These are phyloP conservation scores for Scomber scombrus DNA, from an alignment of 2,113 vertebrate genomes.

Conservation along the genomic window DNA sequence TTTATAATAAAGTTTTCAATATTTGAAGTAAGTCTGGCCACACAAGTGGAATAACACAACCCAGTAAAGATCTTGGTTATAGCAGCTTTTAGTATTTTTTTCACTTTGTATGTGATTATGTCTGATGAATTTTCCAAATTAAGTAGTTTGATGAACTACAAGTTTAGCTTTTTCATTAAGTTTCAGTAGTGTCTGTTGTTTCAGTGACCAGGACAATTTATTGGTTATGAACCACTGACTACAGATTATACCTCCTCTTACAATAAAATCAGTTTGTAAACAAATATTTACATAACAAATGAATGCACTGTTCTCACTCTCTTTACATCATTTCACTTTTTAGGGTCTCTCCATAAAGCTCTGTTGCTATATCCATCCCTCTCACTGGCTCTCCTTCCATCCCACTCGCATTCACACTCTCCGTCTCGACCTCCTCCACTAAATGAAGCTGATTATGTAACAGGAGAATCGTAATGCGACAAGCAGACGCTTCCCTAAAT, in stretches of 20 bases:
- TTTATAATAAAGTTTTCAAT: too few species aligned
- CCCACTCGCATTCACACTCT: constrained; percentile 34
- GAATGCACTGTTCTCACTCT: neutral
- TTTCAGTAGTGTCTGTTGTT: neutral
- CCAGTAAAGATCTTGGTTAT: too few species aligned
- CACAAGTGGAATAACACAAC: too few species aligned
- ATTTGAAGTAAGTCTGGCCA: neutral
- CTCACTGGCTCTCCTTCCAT: constrained; percentile 13
- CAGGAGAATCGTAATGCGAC: constrained; percentile 38
- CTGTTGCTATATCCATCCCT: neutral
- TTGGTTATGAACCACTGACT: too few species aligned
- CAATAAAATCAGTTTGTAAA: too few species aligned
- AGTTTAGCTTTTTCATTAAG: neutral
- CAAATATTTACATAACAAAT: too few species aligned
- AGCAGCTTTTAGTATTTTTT: too few species aligned
- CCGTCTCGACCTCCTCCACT: constrained; percentile 43
- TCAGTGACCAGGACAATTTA: too few species aligned
- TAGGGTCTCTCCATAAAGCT: neutral
- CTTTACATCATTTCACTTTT: neutral
- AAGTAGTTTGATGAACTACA: too few species aligned
- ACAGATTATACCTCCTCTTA: too few species aligned
- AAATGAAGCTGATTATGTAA: constrained; percentile 61
- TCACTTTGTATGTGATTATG: neutral
- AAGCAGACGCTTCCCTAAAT: constrained; percentile 37
- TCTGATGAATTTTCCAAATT: neutral